Conservation (phyloP, 2,888 invertebrate genomes). For the Asteroscopus sphinx region DNA sequence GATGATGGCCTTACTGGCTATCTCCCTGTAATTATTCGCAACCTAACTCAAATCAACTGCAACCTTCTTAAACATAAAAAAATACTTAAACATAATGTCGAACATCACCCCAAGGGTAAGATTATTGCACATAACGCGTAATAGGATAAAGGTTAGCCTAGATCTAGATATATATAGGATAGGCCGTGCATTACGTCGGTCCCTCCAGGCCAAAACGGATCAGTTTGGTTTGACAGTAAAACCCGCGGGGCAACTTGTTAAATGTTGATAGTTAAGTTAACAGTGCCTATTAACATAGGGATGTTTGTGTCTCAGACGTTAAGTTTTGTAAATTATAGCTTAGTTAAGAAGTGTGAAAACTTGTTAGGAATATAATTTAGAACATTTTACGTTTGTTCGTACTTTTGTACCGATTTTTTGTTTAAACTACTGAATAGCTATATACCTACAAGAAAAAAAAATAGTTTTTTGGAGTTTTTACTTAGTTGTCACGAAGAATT, state of each 20-base stretch:
- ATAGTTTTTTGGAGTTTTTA: no score
- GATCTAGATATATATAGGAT: conserved; percentile 48
- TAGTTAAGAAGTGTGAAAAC: conserved; percentile 7
- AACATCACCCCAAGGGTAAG: conserved; percentile 12
- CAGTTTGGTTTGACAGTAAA: conserved; percentile 39
- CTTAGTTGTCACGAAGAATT: no score
- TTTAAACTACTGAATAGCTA: no score
- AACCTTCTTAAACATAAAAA: not conserved
- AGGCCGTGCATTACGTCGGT: conserved; percentile 8
- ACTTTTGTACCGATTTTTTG: no score
- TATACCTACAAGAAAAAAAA: no score
- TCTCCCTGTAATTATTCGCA: not conserved
- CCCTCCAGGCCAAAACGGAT: conserved; percentile 27
- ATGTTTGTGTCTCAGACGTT: conserved; percentile 7
- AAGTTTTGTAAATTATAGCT: conserved; percentile 10
- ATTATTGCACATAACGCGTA: conserved; percentile 30
- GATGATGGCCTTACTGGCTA: no score
- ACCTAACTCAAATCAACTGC: conserved; percentile 5
- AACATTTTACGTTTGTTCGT: no score
- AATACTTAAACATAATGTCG: conserved; percentile 3
- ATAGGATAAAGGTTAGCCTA: conserved; percentile 31
- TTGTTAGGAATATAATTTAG: conserved; percentile 8
- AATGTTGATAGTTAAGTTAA: conserved; percentile 15
- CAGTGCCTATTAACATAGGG: conserved; percentile 12
- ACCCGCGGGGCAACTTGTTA: conserved; percentile 17